Conservation (phyloP, 2,113 vertebrate species). For the Cryptoleucopteryx plumbea region DNA sequence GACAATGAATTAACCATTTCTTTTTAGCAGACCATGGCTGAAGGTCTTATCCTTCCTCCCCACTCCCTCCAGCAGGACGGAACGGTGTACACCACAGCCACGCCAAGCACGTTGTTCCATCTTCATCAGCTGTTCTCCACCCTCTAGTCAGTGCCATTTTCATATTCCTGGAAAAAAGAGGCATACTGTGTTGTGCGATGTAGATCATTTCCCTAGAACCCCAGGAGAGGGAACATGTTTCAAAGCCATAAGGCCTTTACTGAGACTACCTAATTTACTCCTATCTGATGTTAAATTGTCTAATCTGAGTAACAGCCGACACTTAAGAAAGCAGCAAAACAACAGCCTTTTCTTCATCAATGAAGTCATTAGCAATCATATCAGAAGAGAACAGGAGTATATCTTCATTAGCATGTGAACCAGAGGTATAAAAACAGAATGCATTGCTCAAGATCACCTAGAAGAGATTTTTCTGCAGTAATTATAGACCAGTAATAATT, state of each 20-base stretch:
- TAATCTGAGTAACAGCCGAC: neutral
- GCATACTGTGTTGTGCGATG: neutral
- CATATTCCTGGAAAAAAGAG: neutral
- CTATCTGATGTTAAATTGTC: neutral
- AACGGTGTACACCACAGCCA: accelerated
- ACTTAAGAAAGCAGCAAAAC: neutral
- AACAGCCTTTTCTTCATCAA: neutral
- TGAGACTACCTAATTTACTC: neutral
- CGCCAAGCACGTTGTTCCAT: accelerated
- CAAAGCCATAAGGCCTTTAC: neutral
- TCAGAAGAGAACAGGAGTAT: neutral
- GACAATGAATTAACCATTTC: neutral
- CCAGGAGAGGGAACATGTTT: neutral
- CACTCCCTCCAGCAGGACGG: neutral
- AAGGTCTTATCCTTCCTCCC: neutral
- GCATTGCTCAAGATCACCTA: neutral
- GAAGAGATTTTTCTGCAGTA: neutral
- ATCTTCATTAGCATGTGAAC: neutral
- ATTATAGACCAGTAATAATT: neutral
- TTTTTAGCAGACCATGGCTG: neutral
- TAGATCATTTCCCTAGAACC: neutral
- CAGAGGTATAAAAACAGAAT: neutral
- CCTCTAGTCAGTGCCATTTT: neutral
- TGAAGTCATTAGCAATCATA: neutral
- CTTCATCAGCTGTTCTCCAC: neutral